Evolutionary conservation across 2,888 invertebrate species (phyloP).

Genomic region (Pecten maximus): DNA sequence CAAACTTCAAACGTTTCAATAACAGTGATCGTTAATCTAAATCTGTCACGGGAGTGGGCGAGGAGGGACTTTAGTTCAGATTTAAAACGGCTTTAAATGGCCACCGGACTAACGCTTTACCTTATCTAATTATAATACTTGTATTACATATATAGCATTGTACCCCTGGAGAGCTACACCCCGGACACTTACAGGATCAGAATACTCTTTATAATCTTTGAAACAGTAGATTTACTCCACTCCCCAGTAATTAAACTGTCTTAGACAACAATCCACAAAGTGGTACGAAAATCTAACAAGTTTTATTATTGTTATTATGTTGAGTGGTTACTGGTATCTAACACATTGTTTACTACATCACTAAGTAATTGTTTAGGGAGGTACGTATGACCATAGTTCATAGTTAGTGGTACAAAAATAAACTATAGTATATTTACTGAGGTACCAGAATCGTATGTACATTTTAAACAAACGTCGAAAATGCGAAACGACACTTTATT

Average conservation of each 20-base stretch:
- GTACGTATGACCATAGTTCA: too few relatives aligned
- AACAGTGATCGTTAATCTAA: not conserved
- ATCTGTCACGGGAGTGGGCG: not conserved
- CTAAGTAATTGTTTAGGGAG: too few relatives aligned
- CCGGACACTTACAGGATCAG: not conserved
- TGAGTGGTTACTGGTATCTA: too few relatives aligned
- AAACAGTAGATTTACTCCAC: not conserved
- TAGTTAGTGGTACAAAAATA: too few relatives aligned
- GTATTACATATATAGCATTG: not conserved
- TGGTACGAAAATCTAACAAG: too few relatives aligned
- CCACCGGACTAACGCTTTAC: not conserved
- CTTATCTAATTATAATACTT: not conserved
- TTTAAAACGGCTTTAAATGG: not conserved
- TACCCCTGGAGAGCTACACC: not conserved
- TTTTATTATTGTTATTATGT: too few relatives aligned
- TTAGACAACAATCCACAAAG: too few relatives aligned
- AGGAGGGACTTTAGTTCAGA: not conserved
- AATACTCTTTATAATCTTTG: not conserved
- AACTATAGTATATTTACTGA: too few relatives aligned
- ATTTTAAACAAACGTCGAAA: too few relatives aligned
- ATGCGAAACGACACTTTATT: too few relatives aligned
- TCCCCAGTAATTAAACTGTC: not conserved
- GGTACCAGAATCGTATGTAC: too few relatives aligned
- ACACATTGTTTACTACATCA: too few relatives aligned
- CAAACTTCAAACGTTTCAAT: conserved; percentile 24